Conservation (phyloP, 2,888 invertebrate genomes). For the Desoria tigrina region DNA sequence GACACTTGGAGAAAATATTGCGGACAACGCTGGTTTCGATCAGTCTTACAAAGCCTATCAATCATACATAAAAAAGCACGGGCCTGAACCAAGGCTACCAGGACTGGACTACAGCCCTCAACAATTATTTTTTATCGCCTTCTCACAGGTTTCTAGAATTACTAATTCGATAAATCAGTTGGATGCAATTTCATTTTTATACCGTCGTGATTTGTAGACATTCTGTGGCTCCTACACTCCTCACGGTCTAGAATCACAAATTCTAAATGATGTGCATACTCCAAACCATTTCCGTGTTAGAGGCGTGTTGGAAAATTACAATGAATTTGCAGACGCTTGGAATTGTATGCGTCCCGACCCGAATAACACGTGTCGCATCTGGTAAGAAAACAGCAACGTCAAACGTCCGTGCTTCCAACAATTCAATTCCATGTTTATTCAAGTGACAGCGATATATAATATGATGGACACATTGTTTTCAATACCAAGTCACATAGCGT, state of each 20-base stretch:
- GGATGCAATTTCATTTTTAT: too few relatives aligned
- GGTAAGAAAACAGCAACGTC: too few relatives aligned
- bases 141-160: conserved; percentile 55
- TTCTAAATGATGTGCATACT: conserved; percentile 48
- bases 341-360: conserved; percentile 31
- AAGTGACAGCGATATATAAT: too few relatives aligned
- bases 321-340: conserved; percentile 48
- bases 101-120: conserved; percentile 56
- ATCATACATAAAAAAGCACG: conserved; percentile 43
- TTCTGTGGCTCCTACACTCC: conserved; percentile 49
- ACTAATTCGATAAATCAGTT: too few relatives aligned
- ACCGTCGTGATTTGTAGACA: conserved; percentile 27
- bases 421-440: too few relatives aligned
- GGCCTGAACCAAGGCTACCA: conserved; percentile 50
- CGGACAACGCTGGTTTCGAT: conserved; percentile 56
- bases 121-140: conserved; percentile 59
- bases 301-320: conserved; percentile 47
- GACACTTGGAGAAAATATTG: conserved; percentile 59
- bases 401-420: too few relatives aligned
- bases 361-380: background rate
- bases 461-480: too few relatives aligned
- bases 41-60: conserved; percentile 53
- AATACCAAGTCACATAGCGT: too few relatives aligned
- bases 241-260: conserved; percentile 45
- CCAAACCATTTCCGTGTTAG: conserved; percentile 46